A percentile compares a stretch with the other conserved stretches of the same genome.
phyloP scores from a whole-genome alignment of 2,888 invertebrate genomes.

The Oconnorella tubifera region DNA sequence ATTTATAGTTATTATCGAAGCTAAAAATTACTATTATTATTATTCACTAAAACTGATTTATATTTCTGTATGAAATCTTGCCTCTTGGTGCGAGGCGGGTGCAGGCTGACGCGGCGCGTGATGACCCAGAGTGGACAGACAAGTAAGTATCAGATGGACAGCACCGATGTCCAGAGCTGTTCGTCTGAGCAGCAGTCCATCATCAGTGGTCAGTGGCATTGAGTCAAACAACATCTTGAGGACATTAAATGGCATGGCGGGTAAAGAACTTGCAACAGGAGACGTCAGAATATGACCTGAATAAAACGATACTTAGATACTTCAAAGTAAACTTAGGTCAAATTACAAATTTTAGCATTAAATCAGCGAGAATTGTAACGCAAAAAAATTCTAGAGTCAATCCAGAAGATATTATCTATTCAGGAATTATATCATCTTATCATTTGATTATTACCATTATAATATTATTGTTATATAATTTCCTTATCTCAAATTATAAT shows the following conservation, averaged over 20 bases:
- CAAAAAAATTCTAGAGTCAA: too few relatives aligned
- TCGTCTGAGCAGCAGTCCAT: slow-evolving; percentile 71
- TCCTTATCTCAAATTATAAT: too few relatives aligned
- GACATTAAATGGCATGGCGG: slow-evolving; percentile 70
- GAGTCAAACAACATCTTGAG: slow-evolving; percentile 71
- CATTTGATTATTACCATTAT: too few relatives aligned
- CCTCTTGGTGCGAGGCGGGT: slow-evolving; percentile 56
- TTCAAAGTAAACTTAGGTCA: background rate
- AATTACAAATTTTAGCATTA: background rate
- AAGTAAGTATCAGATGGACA: slow-evolving; percentile 77
- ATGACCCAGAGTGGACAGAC: slow-evolving; percentile 79
- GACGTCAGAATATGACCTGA: slow-evolving; percentile 67
- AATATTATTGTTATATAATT: too few relatives aligned
- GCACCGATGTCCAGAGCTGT: slow-evolving; percentile 81
- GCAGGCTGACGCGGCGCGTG: slow-evolving; percentile 53
- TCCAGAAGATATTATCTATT: too few relatives aligned
- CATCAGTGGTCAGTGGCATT: slow-evolving; percentile 71
- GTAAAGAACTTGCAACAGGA: slow-evolving; percentile 64
- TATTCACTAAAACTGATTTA: too few relatives aligned
- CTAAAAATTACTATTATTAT: too few relatives aligned
- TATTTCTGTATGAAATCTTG: too few relatives aligned
- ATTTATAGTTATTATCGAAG: too few relatives aligned
- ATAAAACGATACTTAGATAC: slow-evolving; percentile 28
- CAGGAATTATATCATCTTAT: too few relatives aligned
- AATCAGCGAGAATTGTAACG: background rate